phyloP scores from a whole-genome alignment of 2,888 invertebrate species.

The Lochmaea crataegi region DNA sequence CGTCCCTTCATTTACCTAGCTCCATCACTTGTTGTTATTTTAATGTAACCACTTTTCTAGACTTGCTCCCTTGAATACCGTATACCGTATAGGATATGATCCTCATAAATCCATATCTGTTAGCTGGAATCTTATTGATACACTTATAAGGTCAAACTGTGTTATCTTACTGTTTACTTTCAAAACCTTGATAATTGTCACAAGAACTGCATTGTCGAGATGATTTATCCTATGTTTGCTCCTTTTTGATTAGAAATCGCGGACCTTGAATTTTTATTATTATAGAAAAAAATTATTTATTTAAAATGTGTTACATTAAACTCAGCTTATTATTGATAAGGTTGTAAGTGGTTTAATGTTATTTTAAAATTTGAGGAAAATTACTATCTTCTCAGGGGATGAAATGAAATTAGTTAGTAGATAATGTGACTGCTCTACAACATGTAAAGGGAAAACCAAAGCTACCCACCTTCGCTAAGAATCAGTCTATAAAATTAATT shows the following conservation, averaged over 20 bases:
- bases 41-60: no score
- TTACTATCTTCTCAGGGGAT: no score
- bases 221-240: slow-evolving; percentile 11
- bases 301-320: slow-evolving; percentile 4
- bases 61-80: no score
- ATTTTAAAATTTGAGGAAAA: no score
- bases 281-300: neutral
- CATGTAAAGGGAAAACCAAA: no score
- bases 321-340: neutral
- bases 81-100: neutral
- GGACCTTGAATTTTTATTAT: slow-evolving; percentile 6
- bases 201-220: slow-evolving; percentile 20
- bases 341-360: no score
- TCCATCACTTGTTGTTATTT: no score
- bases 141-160: neutral
- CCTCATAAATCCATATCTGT: neutral
- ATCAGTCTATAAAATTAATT: no score
- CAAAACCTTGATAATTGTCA: slow-evolving; percentile 15
- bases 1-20: no score
- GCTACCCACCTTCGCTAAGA: no score
- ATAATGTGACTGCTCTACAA: no score
- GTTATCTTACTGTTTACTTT: slow-evolving; percentile 16
- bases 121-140: slow-evolving; percentile 10
- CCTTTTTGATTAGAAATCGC: neutral
- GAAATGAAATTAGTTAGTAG: no score